phyloP scores from a whole-genome alignment of 2,797 vertebrate genomes.

The Orestias chungarensis region DNA sequence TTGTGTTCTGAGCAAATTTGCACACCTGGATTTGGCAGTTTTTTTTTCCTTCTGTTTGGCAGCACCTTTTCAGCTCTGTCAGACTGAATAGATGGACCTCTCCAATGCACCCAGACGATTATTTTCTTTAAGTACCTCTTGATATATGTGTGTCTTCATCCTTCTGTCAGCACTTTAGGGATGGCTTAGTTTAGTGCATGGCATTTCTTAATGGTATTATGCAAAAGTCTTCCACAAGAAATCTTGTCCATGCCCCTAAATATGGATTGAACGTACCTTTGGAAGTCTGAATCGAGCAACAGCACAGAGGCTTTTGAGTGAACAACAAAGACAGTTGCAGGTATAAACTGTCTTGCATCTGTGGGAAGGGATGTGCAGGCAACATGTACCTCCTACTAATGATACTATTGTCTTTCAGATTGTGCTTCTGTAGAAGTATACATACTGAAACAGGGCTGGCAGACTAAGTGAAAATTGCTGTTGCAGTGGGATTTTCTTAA shows the following conservation, averaged over 20 bases:
- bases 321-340: not conserved
- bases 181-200: not conserved
- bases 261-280: not conserved
- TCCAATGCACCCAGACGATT: not conserved
- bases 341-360: not conserved
- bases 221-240: not conserved
- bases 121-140: slow-evolving; percentile 6
- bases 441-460: not conserved
- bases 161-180: not conserved
- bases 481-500: not conserved
- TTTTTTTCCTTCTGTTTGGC: not conserved
- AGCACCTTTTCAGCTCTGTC: not conserved
- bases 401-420: slow-evolving; percentile 1
- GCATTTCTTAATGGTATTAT: not conserved
- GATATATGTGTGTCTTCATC: slow-evolving; percentile 6
- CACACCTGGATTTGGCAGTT: slow-evolving; percentile 3
- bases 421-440: not conserved
- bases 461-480: not conserved
- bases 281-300: not conserved
- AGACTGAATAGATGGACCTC: not conserved
- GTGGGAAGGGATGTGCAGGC: not conserved
- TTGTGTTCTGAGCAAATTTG: not conserved
- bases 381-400: not conserved
- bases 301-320: not conserved
- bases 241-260: not conserved